Base-by-base conservation (phyloP, 1,140 invertebrate species). In the Hycleus cichorii region DNA sequence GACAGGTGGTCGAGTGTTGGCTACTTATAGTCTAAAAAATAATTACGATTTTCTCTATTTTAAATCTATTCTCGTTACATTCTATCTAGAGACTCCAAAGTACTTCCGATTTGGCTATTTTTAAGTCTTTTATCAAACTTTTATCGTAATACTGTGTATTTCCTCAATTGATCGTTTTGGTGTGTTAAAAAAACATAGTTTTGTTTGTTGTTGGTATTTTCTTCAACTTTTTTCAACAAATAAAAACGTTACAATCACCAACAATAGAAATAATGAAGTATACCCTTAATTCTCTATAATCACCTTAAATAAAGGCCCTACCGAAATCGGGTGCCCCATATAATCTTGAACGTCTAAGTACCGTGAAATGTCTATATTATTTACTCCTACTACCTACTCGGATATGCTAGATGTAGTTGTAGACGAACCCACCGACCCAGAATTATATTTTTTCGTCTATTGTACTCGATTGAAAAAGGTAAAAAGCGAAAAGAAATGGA, bases 331-430 rank as follows among this genome's bases (percentile, higher is more conserved):
- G 4, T 5, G 32, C 43, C 43, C 47, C 39, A 46, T 53, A 49
- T 64, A 60, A 64, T 64, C 63, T 64, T 38, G 24, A 59, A 52
- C 58, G 56, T 52, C 57, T 62, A 64, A 64, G 59, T 64, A 64
- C 56, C 63, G 60, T 64, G 54, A 64, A 64, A 64, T 62, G 59
- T 64, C 63, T 64, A 60, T 62, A 64, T 64, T 64, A 64, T 64
- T 57, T 59, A 59, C 58, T 59, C 43, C 38, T 32, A 55, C 39
- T 43, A 53, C 32, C 32, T 32, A 32, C 32, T 32, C 32, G 3
- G 7, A 32, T 32, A 32, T 32, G 32, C 7, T 32, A 32, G 7
- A 32, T 5, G 7, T 1, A 7, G 7, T 5, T 32, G 32, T 18
- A 18, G 18, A 57, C 52, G 45, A 52, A 56, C 63, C 54, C 39